These are phyloP conservation scores for Hippopotamyrus pictus DNA, from an alignment of 2,797 vertebrate species.

Conservation along the genomic window DNA sequence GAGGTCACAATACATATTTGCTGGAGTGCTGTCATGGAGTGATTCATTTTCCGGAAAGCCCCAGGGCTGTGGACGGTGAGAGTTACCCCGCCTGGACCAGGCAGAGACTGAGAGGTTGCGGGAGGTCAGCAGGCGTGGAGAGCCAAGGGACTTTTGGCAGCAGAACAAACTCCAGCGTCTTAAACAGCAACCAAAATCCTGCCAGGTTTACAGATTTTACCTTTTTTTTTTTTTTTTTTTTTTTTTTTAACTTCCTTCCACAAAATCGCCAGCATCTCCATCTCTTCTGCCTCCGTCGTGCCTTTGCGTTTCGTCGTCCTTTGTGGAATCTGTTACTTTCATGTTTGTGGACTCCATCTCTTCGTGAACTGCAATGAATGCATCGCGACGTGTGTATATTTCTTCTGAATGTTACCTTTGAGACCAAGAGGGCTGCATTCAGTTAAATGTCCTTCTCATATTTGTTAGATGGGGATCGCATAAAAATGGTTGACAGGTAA, in stretches of 20 bases:
- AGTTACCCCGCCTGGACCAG: background rate
- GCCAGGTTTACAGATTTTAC: background rate
- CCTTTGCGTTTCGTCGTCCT: slow-evolving; percentile 7
- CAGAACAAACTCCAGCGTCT: background rate
- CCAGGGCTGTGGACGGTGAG: background rate
- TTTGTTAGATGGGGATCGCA: background rate
- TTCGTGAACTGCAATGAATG: slow-evolving; percentile 4
- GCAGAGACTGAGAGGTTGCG: background rate
- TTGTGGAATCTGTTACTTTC: slow-evolving; percentile 14
- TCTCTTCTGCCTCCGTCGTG: slow-evolving; percentile 10
- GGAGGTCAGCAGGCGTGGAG: background rate
- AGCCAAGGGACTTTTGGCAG: background rate
- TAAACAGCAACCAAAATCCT: slow-evolving; percentile 20
- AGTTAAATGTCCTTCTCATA: background rate
- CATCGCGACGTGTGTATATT: slow-evolving; percentile 9
- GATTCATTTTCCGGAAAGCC: slow-evolving; percentile 7
- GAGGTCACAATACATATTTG: background rate
- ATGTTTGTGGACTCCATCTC: slow-evolving; percentile 12
- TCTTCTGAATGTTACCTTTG: slow-evolving; percentile 18
- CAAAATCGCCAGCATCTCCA: background rate
- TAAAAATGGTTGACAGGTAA: background rate
- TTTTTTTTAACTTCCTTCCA: background rate
- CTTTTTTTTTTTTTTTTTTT: background rate
- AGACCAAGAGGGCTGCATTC: slow-evolving; percentile 9
- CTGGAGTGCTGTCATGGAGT: background rate